Evolutionary conservation across 2,797 vertebrate genomes (phyloP), one percentile per base, ranked within the genome.

Genomic region (Rhinogobio ventralis): DNA sequence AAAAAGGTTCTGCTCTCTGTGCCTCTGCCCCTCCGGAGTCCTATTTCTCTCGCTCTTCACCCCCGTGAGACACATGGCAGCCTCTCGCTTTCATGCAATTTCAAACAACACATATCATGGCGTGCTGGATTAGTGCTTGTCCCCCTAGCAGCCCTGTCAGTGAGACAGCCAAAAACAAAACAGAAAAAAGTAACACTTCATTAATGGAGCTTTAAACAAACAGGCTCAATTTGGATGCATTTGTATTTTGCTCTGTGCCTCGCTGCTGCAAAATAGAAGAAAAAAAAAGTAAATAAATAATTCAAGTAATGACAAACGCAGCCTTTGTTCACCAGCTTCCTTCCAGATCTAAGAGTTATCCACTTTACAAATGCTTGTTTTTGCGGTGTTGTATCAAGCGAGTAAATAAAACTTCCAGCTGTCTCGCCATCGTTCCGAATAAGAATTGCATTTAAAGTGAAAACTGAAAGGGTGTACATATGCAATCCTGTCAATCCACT

Each of bases 11-110:
- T 87, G 90, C 90, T 88, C 80, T 15, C 85, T 83, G 62, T 2
- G 36, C 67, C 49, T 90, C 88, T 89, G 91, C 89, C 92, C 89
- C 89, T n/a, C 33, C 86, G 91, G 93, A 93, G 89, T 46, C 68
- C 66, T 64, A 76, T 71, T 77, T 68, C 80, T 51, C 75, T 88
- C 62, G 78, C 88, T 86, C 91, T 90, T 89, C 90, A 88, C 91
- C 89, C 90, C 25, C 53, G 87, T 91, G 93, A 93, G 89, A 94
- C 89, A 90, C 91, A 88, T 86, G 91, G 90, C 92, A 91, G 86
- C 83, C 89, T 91, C 84, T 49, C 79, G 42, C 81, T 93, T 91
- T 92, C 91, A 94, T 91, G 94, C 91, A 89, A 90, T 90, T 92
- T 93, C 82, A 91, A 93, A 92, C 93, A 94, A 93, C 91, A 92